Base-by-base conservation (phyloP, 1,140 invertebrate species). In the Rhagoletis pomonella region DNA sequence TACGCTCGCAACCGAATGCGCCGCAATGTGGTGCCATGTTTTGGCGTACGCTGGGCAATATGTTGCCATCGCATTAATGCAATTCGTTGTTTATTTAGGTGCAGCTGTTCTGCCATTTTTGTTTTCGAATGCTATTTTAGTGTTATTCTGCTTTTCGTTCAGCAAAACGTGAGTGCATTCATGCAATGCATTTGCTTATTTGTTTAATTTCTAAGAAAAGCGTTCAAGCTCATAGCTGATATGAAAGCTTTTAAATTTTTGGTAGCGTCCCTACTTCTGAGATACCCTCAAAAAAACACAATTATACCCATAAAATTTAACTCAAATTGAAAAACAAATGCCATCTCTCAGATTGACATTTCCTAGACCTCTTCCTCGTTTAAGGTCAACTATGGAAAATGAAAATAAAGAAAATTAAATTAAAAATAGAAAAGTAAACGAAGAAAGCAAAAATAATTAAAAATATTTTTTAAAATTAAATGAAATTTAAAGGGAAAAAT, bases 1-100 rank as follows among this genome's bases (percentile, higher is more conserved):
- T 65, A 29, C n/a, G 64, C 14, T 67, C 12, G 65, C 65, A 47
- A 50, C 14, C 44, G 17, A 47, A 47, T 44, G 47, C 44, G 19
- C 47, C 47, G 29, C 47, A n/a, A n/a, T 81, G 44, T 73, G 39
- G 10, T 81, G 73, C 73, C 73, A 81, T 81, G 73, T 81, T 81
- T 81, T 81, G 73, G 73, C 73, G 73, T 81, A 81, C 73, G 73
- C 73, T 81, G 47, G 73, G 73, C 73, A 58, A 29, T 17, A 81
- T 81, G 73, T 81, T 81, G 73, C 55, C 50, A 55, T 81, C 55
- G 50, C 55, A 47, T 81, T 81, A 81, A 81, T 81, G 47, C 42
- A 47, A 81, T 81, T 81, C 55, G 73, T 55, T 55, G 47, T 81
- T 81, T 44, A 81, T 81, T 55, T 55, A 81, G 47, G 19, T 81